These are phyloP conservation scores for Clepsis dumicolana DNA, from an alignment of 2,888 invertebrate genomes.

Conservation along the genomic window DNA sequence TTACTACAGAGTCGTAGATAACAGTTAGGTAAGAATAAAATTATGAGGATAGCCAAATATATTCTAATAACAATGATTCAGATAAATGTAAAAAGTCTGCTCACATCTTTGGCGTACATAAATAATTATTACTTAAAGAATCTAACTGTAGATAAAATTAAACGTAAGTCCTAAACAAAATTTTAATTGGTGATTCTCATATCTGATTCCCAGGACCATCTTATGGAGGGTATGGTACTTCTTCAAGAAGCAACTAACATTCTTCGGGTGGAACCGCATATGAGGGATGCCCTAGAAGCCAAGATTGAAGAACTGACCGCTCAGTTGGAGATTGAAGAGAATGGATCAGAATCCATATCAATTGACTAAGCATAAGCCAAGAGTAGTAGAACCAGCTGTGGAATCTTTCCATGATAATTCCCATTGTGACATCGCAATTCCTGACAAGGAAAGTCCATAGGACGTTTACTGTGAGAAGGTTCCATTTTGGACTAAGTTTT, in stretches of 20 bases:
- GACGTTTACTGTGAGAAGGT: background rate
- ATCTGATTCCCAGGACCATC: conserved; percentile 80
- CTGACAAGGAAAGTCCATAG: background rate
- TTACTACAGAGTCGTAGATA: no score
- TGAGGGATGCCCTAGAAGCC: conserved; percentile 80
- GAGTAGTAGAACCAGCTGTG: background rate
- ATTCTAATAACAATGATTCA: no score
- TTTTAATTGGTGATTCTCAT: no score
- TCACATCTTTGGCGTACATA: no score
- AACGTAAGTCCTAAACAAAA: no score
- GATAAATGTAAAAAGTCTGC: no score
- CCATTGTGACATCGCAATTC: background rate
- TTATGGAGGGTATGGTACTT: conserved; percentile 84
- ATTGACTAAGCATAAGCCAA: conserved; percentile 37
- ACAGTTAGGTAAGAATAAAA: no score
- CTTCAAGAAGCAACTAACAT: conserved; percentile 88
- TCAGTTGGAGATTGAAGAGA: conserved; percentile 62
- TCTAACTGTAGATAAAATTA: no score
- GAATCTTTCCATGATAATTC: background rate
- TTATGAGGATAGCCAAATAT: no score
- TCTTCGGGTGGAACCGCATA: conserved; percentile 86
- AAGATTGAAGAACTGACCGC: conserved; percentile 77
- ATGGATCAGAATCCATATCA: conserved; percentile 48
- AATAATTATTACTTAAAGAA: no score
- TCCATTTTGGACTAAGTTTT: background rate